Conservation (phyloP, 64 coral and sea anemone genomes). For the Actinia equina region DNA sequence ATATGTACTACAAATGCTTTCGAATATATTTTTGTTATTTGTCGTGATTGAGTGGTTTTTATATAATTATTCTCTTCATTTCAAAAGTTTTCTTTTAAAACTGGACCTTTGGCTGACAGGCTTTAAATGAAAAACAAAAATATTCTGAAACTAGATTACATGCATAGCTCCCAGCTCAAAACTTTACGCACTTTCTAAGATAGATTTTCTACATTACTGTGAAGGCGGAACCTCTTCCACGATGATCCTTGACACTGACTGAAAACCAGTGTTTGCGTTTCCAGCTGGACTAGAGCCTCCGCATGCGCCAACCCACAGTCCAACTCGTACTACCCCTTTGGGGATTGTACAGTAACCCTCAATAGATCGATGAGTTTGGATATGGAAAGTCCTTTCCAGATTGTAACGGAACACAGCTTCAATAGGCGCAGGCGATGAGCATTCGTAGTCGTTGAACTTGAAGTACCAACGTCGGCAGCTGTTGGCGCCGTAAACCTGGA, state of each 20-base stretch:
- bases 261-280: conserved; percentile 12
- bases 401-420: conserved; percentile 23
- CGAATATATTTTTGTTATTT: too few relatives aligned
- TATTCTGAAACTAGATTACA: too few relatives aligned
- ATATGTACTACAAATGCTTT: too few relatives aligned
- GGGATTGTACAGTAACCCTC: conserved; percentile 47
- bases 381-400: neutral
- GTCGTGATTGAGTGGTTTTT: too few relatives aligned
- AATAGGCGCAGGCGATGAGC: conserved; percentile 36
- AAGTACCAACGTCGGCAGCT: conserved; percentile 61
- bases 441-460: conserved; percentile 48
- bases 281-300: neutral
- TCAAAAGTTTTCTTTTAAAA: too few relatives aligned
- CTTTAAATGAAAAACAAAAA: too few relatives aligned
- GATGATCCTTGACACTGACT: conserved; percentile 26
- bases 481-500: neutral
- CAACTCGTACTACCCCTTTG: conserved; percentile 19
- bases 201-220: neutral
- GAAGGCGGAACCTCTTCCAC: conserved; percentile 24
- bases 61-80: too few relatives aligned
- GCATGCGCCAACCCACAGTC: conserved; percentile 54
- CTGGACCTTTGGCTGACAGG: too few relatives aligned
- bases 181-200: too few relatives aligned
- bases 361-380: neutral
- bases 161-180: too few relatives aligned